Evolutionary conservation across 2,797 vertebrate species (phyloP).

Genomic region (Perdix hodgsoniae): DNA sequence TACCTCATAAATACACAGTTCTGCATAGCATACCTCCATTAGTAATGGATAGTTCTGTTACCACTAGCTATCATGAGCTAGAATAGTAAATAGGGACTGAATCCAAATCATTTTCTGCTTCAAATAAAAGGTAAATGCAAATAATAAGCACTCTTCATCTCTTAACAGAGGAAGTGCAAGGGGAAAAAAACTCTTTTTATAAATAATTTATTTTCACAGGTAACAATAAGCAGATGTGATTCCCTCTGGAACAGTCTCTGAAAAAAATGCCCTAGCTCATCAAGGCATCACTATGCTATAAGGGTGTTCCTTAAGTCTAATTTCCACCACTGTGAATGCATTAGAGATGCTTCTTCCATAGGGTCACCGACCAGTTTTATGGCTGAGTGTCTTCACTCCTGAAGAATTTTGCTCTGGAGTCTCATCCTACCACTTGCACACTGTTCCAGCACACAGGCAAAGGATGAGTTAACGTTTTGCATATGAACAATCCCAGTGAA

Average conservation of each 20-base stretch:
- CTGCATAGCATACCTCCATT: background rate
- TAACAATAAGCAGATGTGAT: background rate
- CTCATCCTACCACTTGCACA: background rate
- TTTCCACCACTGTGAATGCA: background rate
- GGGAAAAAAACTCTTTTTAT: background rate
- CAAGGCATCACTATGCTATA: background rate
- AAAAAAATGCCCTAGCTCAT: background rate
- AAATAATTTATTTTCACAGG: background rate
- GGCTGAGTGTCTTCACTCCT: background rate
- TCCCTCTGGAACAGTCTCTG: background rate
- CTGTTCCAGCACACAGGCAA: background rate
- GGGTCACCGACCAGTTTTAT: background rate
- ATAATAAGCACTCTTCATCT: background rate
- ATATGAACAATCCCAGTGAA: background rate
- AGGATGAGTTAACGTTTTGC: background rate
- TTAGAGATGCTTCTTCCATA: background rate
- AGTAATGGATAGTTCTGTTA: constrained; percentile 6
- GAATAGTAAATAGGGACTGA: background rate
- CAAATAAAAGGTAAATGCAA: constrained; percentile 31
- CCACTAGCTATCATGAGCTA: background rate
- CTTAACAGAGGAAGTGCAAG: background rate
- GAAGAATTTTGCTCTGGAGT: background rate
- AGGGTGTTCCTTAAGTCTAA: background rate
- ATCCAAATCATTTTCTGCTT: constrained; percentile 37
- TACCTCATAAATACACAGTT: background rate